A percentile compares a stretch with the other conserved stretches of the same genome.
phyloP scores from a whole-genome alignment of 2,113 vertebrate species.

The Odontophorus gujanensis region DNA sequence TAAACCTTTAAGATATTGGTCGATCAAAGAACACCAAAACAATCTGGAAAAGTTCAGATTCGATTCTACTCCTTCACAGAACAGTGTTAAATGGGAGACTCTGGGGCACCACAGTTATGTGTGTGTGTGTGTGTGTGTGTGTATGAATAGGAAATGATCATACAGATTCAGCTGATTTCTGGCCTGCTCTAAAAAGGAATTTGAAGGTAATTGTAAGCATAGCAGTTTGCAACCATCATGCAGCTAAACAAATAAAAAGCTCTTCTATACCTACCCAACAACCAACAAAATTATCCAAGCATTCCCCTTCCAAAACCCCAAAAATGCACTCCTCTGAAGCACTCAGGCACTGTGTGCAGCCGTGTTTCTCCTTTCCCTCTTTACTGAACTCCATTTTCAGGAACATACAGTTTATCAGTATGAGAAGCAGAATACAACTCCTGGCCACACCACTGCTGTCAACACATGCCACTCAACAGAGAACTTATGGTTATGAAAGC shows the following conservation, averaged over 20 bases:
- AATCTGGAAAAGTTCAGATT: neutral
- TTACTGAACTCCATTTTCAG: neutral
- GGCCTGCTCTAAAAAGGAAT: neutral
- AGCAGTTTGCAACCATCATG: neutral
- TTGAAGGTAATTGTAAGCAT: neutral
- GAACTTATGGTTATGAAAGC: neutral
- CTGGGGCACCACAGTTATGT: neutral
- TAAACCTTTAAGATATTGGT: neutral
- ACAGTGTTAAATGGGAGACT: neutral
- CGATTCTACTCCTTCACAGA: neutral
- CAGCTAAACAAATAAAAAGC: neutral
- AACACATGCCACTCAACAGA: neutral
- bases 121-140: neutral
- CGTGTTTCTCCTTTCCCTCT: neutral
- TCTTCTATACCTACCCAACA: neutral
- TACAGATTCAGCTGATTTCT: neutral
- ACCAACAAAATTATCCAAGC: neutral
- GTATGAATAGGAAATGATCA: rapidly evolving
- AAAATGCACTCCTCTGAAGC: neutral
- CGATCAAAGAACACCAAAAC: neutral
- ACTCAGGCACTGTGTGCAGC: neutral
- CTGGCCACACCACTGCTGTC: neutral
- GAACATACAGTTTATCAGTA: neutral
- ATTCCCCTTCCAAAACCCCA: neutral
- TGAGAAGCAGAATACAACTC: neutral